A percentile compares a stretch with the other conserved stretches of the same genome.
These are phyloP conservation scores for Heliconius charithonia DNA, from an alignment of 2,888 invertebrate species.

Conservation along the genomic window DNA sequence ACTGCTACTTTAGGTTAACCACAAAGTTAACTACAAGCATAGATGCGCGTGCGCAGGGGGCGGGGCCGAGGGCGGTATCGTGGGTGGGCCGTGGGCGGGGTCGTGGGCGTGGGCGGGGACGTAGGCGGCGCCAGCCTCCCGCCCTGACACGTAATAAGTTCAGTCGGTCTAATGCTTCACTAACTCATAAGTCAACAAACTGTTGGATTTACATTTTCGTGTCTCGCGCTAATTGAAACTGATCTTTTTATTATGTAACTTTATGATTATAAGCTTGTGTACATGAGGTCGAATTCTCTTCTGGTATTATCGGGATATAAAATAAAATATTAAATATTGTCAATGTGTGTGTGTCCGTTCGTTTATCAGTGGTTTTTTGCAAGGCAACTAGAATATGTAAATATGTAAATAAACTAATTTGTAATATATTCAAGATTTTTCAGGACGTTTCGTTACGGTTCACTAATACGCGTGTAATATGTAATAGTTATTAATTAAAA, in stretches of 20 bases:
- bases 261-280: neutral
- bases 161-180: neutral
- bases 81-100: slow-evolving; percentile 5
- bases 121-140: neutral
- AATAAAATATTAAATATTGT: neutral
- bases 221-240: neutral
- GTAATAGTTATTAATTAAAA: neutral
- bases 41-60: slow-evolving; percentile 25
- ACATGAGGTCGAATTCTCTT: neutral
- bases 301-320: neutral
- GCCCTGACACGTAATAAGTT: slow-evolving; percentile 8
- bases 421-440: neutral
- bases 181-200: neutral
- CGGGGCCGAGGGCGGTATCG: slow-evolving; percentile 11
- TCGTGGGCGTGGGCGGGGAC: slow-evolving; percentile 1
- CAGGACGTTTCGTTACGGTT: neutral
- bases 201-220: neutral
- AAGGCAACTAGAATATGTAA: neutral
- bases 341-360: too few species aligned
- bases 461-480: neutral
- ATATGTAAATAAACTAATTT: neutral
- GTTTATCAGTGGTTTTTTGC: neutral
- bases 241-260: neutral
- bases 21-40: slow-evolving; percentile 9
- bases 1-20: neutral